Base-by-base conservation (phyloP, 2,888 invertebrate species). In the Junonia oenone region DNA sequence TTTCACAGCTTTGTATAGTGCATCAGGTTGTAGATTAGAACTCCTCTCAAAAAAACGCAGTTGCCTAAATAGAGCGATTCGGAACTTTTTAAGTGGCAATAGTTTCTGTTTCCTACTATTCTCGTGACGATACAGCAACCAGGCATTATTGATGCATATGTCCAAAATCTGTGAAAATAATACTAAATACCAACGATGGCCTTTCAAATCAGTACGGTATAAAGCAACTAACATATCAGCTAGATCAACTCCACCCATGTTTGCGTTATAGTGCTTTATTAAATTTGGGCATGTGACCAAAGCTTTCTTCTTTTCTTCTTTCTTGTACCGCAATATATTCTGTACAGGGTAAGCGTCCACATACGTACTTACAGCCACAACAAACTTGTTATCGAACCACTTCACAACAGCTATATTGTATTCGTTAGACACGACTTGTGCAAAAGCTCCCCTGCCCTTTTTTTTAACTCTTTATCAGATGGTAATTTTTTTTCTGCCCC, bases 351-450 rank as follows among this genome's bases (percentile, higher is more conserved):
- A 13, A 13, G 35, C 35, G 14, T 37, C 35, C n/a, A 37, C 35
- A 37, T 37, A 37, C n/a, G 35, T 37, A 37, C 35, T 37, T 37
- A 13, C 35, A 37, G 35, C 35, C 13, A 37, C 59, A 31, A 58
- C 59, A 22, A 35, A 15, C 58, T 63, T 61, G 48, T 59, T 59
- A 45, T 62, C 59, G 37, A 51, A 45, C 61, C 63, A 60, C 45
- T 62, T 61, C 6, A 60, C 60, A 37, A 66, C 33, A 51, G 45
- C 49, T 1, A 66, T 35, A 50, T 63, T 63, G 49, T 56, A 59
- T 56, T 51, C 54, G 45, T 55, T 6, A 29, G 29, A 29, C 29
- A 29, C 29, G 29, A 29, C 29, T 29, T 29, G 29, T 9, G 29
- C 29, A 29, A 29, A 29, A 29, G 35, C 54, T n/a, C n/a, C n/a